A percentile compares a stretch with the other conserved stretches of the same genome.
These are phyloP conservation scores for Ophion ventricosus DNA, from an alignment of 2,888 invertebrate genomes.

Conservation along the genomic window DNA sequence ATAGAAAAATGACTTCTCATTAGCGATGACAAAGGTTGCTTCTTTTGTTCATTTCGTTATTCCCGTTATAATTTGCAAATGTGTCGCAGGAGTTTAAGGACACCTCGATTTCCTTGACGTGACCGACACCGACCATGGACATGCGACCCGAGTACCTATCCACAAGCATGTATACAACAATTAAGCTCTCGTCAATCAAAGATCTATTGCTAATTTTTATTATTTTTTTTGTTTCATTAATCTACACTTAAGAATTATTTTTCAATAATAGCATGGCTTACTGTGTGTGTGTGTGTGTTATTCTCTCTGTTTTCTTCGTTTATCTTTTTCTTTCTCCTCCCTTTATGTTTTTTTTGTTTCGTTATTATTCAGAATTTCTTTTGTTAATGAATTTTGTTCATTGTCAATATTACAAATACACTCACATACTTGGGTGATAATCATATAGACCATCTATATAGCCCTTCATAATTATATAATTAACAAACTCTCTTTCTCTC, in stretches of 20 bases:
- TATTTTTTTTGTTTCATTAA: constrained; percentile 53
- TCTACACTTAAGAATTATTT: constrained; percentile 60
- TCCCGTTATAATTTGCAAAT: not conserved
- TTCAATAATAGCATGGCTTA: constrained; percentile 63
- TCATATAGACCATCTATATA: constrained; percentile 63
- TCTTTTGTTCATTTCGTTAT: not conserved
- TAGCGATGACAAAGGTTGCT: constrained; percentile 21
- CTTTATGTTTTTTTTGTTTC: constrained; percentile 17
- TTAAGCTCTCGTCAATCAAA: constrained; percentile 68
- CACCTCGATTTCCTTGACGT: constrained; percentile 20
- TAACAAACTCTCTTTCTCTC: constrained; percentile 40
- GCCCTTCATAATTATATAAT: constrained; percentile 61
- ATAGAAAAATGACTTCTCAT: constrained; percentile 49
- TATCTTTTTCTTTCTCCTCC: constrained; percentile 10
- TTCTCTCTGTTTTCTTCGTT: constrained; percentile 44
- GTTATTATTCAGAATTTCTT: constrained; percentile 27
- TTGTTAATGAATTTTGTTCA: constrained; percentile 61
- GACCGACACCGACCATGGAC: constrained; percentile 39
- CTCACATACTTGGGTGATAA: constrained; percentile 66
- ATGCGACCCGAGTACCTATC: constrained; percentile 53
- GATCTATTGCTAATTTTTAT: constrained; percentile 63
- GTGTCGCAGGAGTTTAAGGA: constrained; percentile 1
- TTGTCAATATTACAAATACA: constrained; percentile 66
- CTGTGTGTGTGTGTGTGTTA: constrained; percentile 23
- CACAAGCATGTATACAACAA: constrained; percentile 67